Evolutionary conservation across 2,888 invertebrate species (phyloP).

Genomic region (Hedychridium roseum): DNA sequence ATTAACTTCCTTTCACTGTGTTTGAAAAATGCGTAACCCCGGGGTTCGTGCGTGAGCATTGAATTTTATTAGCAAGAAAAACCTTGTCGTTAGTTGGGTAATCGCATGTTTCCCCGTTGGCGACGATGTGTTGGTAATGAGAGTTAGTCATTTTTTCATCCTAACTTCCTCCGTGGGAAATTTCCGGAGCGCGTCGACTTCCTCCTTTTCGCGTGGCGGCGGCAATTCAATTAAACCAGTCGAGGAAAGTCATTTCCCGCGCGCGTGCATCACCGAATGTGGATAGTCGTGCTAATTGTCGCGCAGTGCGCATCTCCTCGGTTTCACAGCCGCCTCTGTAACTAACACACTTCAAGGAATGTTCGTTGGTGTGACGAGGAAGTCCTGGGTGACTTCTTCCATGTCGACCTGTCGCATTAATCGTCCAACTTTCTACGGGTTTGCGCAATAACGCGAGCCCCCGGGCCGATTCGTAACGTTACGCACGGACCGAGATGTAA

Average conservation of each 20-base stretch:
- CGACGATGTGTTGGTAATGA: too few species aligned
- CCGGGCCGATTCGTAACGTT: constrained; percentile 18
- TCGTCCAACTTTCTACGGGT: constrained; percentile 23
- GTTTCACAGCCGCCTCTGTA: too few species aligned
- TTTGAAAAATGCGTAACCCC: too few species aligned
- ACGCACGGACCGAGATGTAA: constrained; percentile 18
- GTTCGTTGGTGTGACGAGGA: too few species aligned
- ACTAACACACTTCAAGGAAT: too few species aligned
- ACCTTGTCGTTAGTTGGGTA: too few species aligned
- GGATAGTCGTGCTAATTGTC: constrained; percentile 15
- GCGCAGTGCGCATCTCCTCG: constrained; percentile 4
- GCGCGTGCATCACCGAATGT: constrained; percentile 17
- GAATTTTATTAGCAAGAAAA: too few species aligned
- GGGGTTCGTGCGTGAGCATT: too few species aligned
- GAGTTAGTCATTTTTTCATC: constrained; percentile 27
- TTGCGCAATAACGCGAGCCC: constrained; percentile 19
- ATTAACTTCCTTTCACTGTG: too few species aligned
- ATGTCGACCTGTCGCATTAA: constrained; percentile 9
- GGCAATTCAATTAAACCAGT: constrained; percentile 23
- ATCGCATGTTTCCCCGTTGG: too few species aligned
- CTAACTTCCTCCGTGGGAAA: constrained; percentile 18
- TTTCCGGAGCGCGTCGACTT: constrained; percentile 15
- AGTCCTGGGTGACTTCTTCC: background rate
- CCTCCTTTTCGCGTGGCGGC: constrained; percentile 15
- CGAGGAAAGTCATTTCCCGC: constrained; percentile 21